Percentiles rank a stretch among this genome's conserved stretches.
Evolutionary conservation across 2,888 invertebrate genomes (phyloP).

Genomic region (Habroteleia sp.): DNA sequence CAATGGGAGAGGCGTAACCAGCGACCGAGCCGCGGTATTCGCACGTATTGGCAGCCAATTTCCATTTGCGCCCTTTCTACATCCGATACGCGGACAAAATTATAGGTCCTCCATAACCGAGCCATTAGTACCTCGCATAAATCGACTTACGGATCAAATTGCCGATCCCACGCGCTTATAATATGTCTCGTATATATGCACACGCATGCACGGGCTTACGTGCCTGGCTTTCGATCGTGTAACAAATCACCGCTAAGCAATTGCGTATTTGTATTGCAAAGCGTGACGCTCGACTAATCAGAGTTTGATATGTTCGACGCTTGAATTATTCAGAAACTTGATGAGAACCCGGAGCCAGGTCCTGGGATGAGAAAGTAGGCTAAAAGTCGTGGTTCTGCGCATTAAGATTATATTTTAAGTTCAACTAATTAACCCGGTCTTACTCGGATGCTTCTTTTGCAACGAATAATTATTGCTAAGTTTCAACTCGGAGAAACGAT

Average conservation of each 20-base stretch:
- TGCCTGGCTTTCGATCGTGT: constrained; percentile 12
- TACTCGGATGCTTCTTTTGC: too few relatives aligned
- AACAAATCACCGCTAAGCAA: constrained; percentile 39
- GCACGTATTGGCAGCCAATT: constrained; percentile 41
- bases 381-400: too few relatives aligned
- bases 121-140: constrained; percentile 50
- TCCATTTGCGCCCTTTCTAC: constrained; percentile 35
- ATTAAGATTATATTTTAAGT: too few relatives aligned
- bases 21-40: constrained; percentile 28
- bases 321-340: constrained; percentile 2
- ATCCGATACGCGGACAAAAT: constrained; percentile 45
- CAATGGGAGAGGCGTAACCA: constrained; percentile 32
- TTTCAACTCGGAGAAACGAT: neutral
- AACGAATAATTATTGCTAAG: too few relatives aligned
- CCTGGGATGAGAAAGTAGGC: too few relatives aligned
- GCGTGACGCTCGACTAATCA: constrained; percentile 10
- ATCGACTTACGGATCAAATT: constrained; percentile 51
- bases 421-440: too few relatives aligned
- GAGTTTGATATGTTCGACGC: constrained; percentile 1
- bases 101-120: constrained; percentile 55
- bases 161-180: constrained; percentile 39
- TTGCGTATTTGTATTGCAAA: constrained; percentile 28
- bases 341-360: too few relatives aligned
- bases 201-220: constrained; percentile 19
- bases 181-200: constrained; percentile 19